These are phyloP conservation scores for Ectemnius continuus DNA, from an alignment of 2,888 invertebrate genomes.

Conservation along the genomic window DNA sequence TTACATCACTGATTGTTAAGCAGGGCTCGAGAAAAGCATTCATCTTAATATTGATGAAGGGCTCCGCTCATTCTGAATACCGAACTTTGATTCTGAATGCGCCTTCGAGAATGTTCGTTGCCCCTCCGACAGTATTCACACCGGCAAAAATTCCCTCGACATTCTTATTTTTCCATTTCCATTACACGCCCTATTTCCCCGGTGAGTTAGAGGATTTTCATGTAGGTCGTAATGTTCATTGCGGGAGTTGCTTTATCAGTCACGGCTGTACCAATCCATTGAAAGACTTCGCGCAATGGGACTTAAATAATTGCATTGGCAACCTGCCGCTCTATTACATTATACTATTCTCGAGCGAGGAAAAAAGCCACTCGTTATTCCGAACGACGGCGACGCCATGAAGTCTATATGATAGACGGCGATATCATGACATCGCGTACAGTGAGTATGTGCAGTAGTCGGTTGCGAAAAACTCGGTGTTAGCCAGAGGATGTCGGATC, in stretches of 20 bases:
- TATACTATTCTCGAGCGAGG: no score
- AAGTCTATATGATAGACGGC: no score
- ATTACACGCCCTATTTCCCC: not conserved
- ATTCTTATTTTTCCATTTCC: slow-evolving; percentile 34
- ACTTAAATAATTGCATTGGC: no score
- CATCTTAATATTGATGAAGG: not conserved
- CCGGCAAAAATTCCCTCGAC: not conserved
- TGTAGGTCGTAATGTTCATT: slow-evolving; percentile 25
- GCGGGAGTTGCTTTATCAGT: slow-evolving; percentile 30
- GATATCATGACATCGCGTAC: no score
- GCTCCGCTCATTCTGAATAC: slow-evolving; percentile 22
- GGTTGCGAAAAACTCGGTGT: not conserved
- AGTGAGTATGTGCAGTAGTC: no score
- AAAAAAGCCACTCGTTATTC: no score
- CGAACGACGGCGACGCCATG: no score
- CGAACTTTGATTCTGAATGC: slow-evolving; percentile 11
- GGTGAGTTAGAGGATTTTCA: not conserved
- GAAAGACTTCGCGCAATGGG: no score
- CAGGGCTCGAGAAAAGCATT: no score
- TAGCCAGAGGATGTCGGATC: slow-evolving; percentile 3
- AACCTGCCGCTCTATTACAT: no score
- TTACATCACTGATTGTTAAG: no score
- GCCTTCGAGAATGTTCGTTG: slow-evolving; percentile 7
- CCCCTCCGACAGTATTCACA: slow-evolving; percentile 26
- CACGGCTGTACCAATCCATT: not conserved